phyloP scores from a whole-genome alignment of 1,140 invertebrate genomes.

The Drosophila rufa region DNA sequence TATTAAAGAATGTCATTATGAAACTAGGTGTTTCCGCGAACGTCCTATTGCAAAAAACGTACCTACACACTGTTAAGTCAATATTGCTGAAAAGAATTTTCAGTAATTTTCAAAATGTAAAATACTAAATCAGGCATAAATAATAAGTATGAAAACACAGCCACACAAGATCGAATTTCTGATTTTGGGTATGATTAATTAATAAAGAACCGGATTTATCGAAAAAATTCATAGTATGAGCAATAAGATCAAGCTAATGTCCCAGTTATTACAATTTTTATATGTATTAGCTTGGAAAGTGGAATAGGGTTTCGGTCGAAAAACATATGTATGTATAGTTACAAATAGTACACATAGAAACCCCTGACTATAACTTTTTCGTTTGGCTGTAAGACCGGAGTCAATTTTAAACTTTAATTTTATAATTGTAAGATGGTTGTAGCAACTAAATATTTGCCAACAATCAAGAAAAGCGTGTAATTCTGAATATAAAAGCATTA shows the following conservation, averaged over 20 bases:
- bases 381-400: conserved; percentile 14
- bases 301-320: too few species aligned
- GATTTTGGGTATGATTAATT: background rate
- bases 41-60: conserved; percentile 51
- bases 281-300: too few species aligned
- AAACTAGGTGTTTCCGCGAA: conserved; percentile 55
- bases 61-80: conserved; percentile 41
- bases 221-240: background rate
- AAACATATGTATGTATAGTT: too few species aligned
- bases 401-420: conserved; percentile 59
- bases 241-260: background rate
- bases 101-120: conserved; percentile 6
- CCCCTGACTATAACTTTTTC: background rate
- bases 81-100: conserved; percentile 13
- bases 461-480: conserved; percentile 67
- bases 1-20: conserved; percentile 29
- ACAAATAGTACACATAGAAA: too few species aligned
- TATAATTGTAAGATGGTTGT: conserved; percentile 25
- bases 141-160: background rate
- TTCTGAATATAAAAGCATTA: conserved; percentile 66
- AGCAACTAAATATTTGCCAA: conserved; percentile 36
- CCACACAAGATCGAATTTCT: background rate
- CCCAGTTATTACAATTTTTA: too few species aligned
- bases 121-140: conserved; percentile 23
- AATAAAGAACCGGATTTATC: too few species aligned